phyloP scores from a whole-genome alignment of 2,797 vertebrate genomes.

The Apodemus agrarius region DNA sequence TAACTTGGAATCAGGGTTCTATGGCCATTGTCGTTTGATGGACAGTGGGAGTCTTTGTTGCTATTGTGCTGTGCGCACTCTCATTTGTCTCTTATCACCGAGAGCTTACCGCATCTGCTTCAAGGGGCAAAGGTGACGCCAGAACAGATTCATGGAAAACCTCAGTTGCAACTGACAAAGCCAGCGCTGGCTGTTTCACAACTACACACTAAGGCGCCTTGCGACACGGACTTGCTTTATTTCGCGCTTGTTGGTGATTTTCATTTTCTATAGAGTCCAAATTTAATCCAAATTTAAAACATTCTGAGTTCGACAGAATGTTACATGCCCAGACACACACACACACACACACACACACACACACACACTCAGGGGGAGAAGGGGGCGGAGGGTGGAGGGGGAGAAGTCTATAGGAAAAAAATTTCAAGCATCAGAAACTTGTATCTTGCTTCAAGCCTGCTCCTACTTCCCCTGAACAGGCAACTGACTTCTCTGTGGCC shows the following conservation, averaged over 20 bases:
- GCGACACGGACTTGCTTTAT: slow-evolving; percentile 59
- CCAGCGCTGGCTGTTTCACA: slow-evolving; percentile 77
- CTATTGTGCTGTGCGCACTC: neutral
- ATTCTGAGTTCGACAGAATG: slow-evolving; percentile 50
- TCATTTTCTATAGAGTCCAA: slow-evolving; percentile 63
- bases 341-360: too few relatives aligned
- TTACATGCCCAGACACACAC: neutral
- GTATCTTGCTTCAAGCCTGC: neutral
- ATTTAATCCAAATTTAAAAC: slow-evolving; percentile 42
- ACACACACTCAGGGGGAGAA: neutral
- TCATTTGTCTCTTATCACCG: slow-evolving; percentile 29
- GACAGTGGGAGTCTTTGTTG: too few relatives aligned
- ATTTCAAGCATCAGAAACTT: neutral
- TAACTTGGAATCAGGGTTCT: neutral
- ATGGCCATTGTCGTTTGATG: neutral
- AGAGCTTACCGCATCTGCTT: slow-evolving; percentile 73
- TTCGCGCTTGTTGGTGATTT: neutral
- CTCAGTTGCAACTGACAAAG: slow-evolving; percentile 82
- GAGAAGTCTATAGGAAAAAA: neutral
- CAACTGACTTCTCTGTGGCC: slow-evolving; percentile 74
- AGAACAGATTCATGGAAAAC: slow-evolving; percentile 82
- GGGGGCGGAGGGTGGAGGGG: neutral
- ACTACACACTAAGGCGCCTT: slow-evolving; percentile 75
- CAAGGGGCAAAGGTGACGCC: slow-evolving; percentile 79
- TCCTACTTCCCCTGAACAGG: slow-evolving; percentile 53